Base-by-base conservation (phyloP, 2,888 invertebrate genomes). In the Agonopterix subpropinquella region DNA sequence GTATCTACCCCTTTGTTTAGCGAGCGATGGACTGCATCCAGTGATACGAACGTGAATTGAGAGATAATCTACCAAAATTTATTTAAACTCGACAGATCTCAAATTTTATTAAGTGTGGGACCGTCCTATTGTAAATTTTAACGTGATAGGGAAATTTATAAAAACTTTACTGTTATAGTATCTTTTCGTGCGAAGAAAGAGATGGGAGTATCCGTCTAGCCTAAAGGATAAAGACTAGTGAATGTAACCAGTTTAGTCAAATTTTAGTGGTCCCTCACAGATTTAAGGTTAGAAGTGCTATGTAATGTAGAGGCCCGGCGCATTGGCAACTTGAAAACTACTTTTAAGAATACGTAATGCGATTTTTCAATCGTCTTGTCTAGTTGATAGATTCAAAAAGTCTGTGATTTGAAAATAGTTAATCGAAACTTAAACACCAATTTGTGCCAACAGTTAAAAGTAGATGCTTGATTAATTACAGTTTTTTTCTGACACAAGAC, bases 81-180 rank as follows among this genome's bases (percentile, higher is more conserved):
- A 73, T 69, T 70, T 59, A 66, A 65, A 61, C 68, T 62, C 65
- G 73, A 74, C 75, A 81, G 86, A 87, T 88, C 86, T 88, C 86
- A 86, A 73, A 67, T 73, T 28, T 67, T 72, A 75, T 75, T 73
- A 82, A 75, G 82, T 81, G 82, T 82, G 86, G 87, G 87, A 86
- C 87, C 87, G 87, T 87, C 87, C 87, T 86, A 73, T 73, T 84
- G 78, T 84, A 77, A 70, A 77, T 73, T 77, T 58, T 77, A 77
- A 77, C 66, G 77, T 79, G 77, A 80, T 84, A 85, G 79, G 72
- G 59, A 65, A 73, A 71, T 68, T 69, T 73, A 76, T 71, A 68
- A 69, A 54, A 61, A 52, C 49, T 46, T 58, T 61, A 44, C 44
- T 36, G 50, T 39, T 37, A 13, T 45, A 67, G 65, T 11, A 64